A percentile compares a stretch with the other conserved stretches of the same genome.
Conservation (phyloP, 2,113 vertebrate genomes). For the Otocyon megalotis region DNA sequence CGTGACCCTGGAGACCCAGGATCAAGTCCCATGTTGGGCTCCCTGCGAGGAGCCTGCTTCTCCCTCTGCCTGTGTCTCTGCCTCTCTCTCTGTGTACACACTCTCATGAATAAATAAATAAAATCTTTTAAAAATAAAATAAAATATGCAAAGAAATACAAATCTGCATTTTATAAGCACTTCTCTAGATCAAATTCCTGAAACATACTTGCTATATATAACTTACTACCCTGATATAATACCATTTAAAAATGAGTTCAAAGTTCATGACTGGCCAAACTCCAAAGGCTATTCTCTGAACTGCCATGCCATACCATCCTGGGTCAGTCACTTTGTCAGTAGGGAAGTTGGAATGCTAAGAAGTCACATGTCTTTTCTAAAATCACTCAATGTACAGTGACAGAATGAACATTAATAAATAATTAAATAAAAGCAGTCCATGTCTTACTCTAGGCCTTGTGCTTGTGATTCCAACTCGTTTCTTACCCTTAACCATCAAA, state of each 20-base stretch:
- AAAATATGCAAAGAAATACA: constrained; percentile 38
- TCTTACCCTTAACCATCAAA: background rate
- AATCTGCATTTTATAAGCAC: background rate
- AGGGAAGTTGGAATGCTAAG: background rate
- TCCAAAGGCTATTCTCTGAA: background rate
- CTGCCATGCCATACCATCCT: background rate
- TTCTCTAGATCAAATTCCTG: background rate
- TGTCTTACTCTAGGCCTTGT: background rate
- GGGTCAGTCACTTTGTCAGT: background rate
- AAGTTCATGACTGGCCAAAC: background rate
- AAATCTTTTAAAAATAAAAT: too few species aligned
- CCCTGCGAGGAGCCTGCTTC: too few species aligned
- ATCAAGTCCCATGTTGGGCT: too few species aligned
- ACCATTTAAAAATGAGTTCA: background rate
- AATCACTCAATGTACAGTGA: background rate
- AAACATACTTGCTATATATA: background rate
- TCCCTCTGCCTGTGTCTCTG: too few species aligned
- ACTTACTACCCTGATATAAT: constrained; percentile 7
- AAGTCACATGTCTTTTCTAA: background rate
- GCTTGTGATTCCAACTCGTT: background rate
- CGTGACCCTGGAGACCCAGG: too few species aligned
- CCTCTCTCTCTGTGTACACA: too few species aligned
- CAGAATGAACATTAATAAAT: background rate
- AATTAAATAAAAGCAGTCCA: background rate
- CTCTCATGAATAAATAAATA: too few species aligned